Percentiles rank a stretch among this genome's conserved stretches.
Evolutionary conservation across 2,113 vertebrate species (phyloP).

Genomic region (Caretta caretta): DNA sequence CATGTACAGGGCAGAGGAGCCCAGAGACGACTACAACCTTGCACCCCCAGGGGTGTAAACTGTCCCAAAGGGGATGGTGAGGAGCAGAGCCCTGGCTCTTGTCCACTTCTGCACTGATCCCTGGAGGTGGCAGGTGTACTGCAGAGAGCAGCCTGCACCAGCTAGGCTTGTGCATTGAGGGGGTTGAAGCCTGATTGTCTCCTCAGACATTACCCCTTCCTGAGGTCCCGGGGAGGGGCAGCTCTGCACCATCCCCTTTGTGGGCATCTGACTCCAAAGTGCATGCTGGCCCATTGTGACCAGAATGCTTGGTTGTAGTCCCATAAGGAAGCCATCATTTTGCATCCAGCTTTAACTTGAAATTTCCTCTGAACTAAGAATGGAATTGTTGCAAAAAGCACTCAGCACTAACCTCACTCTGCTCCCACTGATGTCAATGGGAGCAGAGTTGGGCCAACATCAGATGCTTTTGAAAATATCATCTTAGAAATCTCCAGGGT

Average conservation of each 20-base stretch:
- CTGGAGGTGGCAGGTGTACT: neutral
- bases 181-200: neutral
- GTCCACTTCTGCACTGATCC: neutral
- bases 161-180: neutral
- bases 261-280: conserved; percentile 19
- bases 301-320: conserved; percentile 50
- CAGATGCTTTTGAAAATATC: neutral
- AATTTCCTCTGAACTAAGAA: conserved; percentile 53
- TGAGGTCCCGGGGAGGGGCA: neutral
- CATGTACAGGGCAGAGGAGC: neutral
- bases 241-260: neutral
- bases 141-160: neutral
- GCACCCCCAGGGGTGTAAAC: neutral
- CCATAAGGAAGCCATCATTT: conserved; percentile 9
- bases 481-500: neutral
- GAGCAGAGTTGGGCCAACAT: neutral
- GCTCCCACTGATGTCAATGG: neutral
- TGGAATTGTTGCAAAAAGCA: conserved; percentile 36
- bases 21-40: neutral
- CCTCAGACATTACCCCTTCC: neutral
- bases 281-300: conserved; percentile 42
- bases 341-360: conserved; percentile 60
- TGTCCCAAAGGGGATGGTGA: neutral
- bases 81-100: neutral
- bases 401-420: neutral